These are phyloP conservation scores for Rhinolophus ferrumequinum DNA, from an alignment of 2,113 vertebrate species.

Conservation along the genomic window DNA sequence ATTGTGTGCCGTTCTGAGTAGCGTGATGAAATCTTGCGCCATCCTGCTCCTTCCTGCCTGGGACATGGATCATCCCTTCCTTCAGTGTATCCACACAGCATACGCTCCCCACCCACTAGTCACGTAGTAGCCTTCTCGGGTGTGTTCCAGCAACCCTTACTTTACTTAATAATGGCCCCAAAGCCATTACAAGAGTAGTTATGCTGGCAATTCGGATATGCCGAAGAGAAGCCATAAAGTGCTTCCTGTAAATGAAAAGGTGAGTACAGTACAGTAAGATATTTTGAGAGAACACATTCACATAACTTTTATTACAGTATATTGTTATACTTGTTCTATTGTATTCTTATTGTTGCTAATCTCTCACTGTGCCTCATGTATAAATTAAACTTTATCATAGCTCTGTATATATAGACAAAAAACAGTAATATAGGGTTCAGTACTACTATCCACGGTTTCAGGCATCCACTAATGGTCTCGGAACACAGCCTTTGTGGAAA, in stretches of 20 bases:
- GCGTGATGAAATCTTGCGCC: neutral
- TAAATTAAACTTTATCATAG: neutral
- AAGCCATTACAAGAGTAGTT: neutral
- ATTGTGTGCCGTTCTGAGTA: neutral
- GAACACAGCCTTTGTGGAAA: too few relatives aligned
- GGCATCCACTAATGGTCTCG: neutral
- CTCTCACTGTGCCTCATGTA: neutral
- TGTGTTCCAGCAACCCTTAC: too few relatives aligned
- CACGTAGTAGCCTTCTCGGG: neutral
- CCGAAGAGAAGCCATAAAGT: neutral
- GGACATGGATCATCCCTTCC: neutral
- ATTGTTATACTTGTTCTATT: neutral
- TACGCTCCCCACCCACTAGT: neutral
- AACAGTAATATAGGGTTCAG: neutral
- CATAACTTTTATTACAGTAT: neutral
- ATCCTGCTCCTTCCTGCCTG: neutral
- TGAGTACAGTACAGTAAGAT: neutral
- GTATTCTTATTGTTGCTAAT: neutral
- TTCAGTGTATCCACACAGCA: too few relatives aligned
- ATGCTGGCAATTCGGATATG: neutral
- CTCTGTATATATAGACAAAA: neutral
- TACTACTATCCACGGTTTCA: neutral
- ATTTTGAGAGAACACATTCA: neutral
- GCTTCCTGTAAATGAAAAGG: neutral
- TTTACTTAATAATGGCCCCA: neutral